phyloP scores from a whole-genome alignment of 2,113 vertebrate genomes.

The Mirounga angustirostris region DNA sequence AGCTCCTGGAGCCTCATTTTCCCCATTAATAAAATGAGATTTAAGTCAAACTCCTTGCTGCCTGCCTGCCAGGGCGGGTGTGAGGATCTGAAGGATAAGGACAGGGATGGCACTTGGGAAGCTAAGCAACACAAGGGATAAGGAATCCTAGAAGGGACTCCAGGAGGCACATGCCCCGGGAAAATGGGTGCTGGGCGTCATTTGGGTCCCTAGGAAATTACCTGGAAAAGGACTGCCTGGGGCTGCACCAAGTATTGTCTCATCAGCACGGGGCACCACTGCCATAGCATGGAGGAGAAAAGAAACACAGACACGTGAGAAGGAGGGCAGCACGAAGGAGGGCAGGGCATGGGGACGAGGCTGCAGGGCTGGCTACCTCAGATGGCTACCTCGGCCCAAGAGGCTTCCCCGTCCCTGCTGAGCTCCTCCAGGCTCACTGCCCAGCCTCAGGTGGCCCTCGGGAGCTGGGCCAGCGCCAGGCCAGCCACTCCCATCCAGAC shows the following conservation, averaged over 20 bases:
- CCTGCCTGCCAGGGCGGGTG: neutral
- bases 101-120: neutral
- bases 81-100: neutral
- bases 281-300: constrained; percentile 92
- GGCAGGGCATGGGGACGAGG: constrained; percentile 48
- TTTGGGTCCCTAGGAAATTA: constrained; percentile 89
- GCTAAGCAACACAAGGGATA: neutral
- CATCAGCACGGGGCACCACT: constrained; percentile 93
- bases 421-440: neutral
- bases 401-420: neutral
- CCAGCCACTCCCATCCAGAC: neutral
- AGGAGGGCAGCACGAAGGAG: constrained; percentile 77
- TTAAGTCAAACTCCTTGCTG: neutral
- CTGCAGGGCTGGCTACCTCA: neutral
- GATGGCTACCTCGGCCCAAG: neutral
- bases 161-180: constrained; percentile 65
- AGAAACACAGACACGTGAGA: constrained; percentile 90
- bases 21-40: neutral
- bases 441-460: neutral
- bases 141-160: neutral
- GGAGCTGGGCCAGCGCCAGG: neutral
- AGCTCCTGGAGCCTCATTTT: neutral
- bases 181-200: constrained; percentile 77
- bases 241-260: constrained; percentile 91
- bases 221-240: constrained; percentile 91